phyloP scores from a whole-genome alignment of 2,797 vertebrate species.

The Varecia variegata region DNA sequence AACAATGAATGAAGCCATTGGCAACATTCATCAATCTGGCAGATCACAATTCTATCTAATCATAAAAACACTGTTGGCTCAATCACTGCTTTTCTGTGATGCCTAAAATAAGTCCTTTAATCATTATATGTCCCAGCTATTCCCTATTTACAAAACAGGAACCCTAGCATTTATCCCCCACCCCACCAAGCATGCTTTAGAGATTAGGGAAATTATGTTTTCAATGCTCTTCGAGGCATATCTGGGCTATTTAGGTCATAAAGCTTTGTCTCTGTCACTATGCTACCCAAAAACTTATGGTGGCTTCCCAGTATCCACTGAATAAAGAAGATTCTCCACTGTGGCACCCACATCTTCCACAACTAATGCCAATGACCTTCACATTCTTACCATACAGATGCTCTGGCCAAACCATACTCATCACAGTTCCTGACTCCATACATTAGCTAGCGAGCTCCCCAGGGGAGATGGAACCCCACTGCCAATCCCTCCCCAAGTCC shows the following conservation, averaged over 20 bases:
- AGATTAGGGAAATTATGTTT: conserved; percentile 44
- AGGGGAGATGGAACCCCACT: neutral
- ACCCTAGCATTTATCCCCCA: conserved; percentile 27
- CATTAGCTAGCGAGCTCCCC: neutral
- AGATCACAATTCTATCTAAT: conserved; percentile 43
- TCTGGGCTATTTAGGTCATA: neutral
- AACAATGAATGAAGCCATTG: conserved; percentile 36
- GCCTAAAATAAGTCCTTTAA: conserved; percentile 57
- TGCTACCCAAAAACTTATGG: neutral
- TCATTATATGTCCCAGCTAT: conserved; percentile 3
- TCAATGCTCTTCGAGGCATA: neutral
- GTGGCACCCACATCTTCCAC: neutral
- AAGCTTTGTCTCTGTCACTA: conserved; percentile 29
- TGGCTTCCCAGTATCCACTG: neutral
- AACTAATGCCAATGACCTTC: neutral
- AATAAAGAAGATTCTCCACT: conserved; percentile 16
- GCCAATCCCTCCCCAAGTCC: neutral
- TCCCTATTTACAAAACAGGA: conserved; percentile 37
- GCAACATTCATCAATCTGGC: neutral
- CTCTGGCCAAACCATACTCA: neutral
- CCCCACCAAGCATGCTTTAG: neutral
- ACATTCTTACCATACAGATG: neutral
- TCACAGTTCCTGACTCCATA: neutral
- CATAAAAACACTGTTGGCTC: conserved; percentile 38
- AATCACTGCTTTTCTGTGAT: conserved; percentile 38